Evolutionary conservation across 2,888 invertebrate species (phyloP).

Genomic region (Pandemis heparana): DNA sequence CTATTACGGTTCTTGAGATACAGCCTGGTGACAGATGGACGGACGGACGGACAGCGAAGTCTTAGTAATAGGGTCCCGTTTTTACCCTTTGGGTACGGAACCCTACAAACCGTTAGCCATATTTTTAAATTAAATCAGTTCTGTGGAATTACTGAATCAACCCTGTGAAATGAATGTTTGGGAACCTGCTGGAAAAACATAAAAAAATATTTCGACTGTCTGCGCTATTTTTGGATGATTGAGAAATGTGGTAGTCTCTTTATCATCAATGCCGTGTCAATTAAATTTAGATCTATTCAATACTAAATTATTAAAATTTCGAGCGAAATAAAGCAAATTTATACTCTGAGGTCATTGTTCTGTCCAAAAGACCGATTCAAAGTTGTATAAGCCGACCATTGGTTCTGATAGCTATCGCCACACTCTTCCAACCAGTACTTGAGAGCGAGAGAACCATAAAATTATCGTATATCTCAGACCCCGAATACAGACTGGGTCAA

Average conservation of each 20-base stretch:
- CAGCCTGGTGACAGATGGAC: no score
- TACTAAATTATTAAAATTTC: background rate
- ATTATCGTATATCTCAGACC: conserved; percentile 31
- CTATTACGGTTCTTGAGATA: no score
- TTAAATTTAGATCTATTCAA: background rate
- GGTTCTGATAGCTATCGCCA: conserved; percentile 29
- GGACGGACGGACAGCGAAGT: no score
- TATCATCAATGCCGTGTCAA: background rate
- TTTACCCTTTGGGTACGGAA: no score
- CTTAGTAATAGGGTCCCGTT: no score
- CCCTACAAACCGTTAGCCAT: no score
- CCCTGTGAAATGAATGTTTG: no score
- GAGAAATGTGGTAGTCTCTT: background rate
- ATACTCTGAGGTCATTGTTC: conserved; percentile 18
- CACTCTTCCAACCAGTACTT: background rate
- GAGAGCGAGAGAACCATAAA: conserved; percentile 15
- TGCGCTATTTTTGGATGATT: background rate
- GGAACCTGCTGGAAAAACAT: no score
- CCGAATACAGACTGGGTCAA: conserved; percentile 32
- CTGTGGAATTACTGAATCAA: no score
- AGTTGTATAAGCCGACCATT: conserved; percentile 37
- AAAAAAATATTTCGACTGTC: no score
- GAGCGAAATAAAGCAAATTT: conserved; percentile 12
- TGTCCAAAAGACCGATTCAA: conserved; percentile 27
- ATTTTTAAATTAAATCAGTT: no score